Conservation (phyloP, 2,888 invertebrate genomes). For the Sesamia inferens region DNA sequence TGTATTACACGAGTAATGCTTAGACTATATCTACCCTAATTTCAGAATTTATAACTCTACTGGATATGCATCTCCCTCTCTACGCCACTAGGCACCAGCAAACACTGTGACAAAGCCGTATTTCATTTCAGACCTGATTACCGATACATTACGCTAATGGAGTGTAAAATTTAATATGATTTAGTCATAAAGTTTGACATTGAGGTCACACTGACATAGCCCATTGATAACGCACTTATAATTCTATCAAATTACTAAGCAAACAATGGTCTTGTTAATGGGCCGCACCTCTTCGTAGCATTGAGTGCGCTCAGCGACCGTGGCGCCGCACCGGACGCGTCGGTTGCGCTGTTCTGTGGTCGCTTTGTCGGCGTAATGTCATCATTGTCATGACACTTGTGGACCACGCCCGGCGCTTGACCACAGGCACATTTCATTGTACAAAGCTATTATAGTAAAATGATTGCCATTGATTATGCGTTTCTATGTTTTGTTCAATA, state of each 20-base stretch:
- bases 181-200: conserved; percentile 22
- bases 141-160: conserved; percentile 32
- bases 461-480: neutral
- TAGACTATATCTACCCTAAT: neutral
- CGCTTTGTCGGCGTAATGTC: conserved; percentile 22
- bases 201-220: conserved; percentile 12
- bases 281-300: conserved; percentile 40
- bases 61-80: conserved; percentile 15
- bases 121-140: conserved; percentile 1
- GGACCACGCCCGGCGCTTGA: conserved; percentile 1
- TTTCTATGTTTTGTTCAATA: conserved; percentile 11
- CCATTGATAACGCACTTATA: conserved; percentile 43
- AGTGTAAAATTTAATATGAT: conserved; percentile 21
- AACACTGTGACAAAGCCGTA: conserved; percentile 16
- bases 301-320: conserved; percentile 34
- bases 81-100: neutral
- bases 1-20: neutral
- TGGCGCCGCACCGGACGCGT: conserved; percentile 4
- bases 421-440: conserved; percentile 24
- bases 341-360: neutral
- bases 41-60: conserved; percentile 8
- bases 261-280: conserved; percentile 48
- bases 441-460: conserved; percentile 1
- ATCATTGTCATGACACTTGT: conserved; percentile 27
- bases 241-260: conserved; percentile 35